phyloP scores from a whole-genome alignment of 2,113 vertebrate species.

The Pipra filicauda region DNA sequence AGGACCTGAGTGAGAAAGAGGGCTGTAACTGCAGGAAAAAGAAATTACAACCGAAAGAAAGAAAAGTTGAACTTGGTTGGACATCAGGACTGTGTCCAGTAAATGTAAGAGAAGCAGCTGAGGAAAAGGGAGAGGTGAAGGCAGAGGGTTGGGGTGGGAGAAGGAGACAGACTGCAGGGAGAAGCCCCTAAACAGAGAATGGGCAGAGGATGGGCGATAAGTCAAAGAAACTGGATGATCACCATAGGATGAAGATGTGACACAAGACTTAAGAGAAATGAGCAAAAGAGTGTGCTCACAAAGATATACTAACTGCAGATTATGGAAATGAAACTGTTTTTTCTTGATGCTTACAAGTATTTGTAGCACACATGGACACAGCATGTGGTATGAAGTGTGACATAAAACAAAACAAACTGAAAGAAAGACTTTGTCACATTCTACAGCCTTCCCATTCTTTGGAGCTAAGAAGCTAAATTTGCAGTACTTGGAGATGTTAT shows the following conservation, averaged over 20 bases:
- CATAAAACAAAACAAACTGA: neutral
- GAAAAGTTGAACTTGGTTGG: neutral
- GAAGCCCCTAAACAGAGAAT: neutral
- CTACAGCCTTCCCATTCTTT: neutral
- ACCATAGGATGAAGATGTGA: neutral
- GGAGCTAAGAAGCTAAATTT: neutral
- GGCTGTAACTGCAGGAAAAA: neutral
- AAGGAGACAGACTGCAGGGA: neutral
- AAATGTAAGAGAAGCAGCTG: neutral
- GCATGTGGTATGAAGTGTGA: neutral
- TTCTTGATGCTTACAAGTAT: neutral
- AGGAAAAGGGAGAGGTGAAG: neutral
- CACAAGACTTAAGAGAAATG: neutral
- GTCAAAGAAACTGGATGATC: neutral
- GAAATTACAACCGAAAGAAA: neutral
- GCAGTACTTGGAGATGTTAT: neutral
- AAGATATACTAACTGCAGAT: neutral
- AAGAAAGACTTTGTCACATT: neutral
- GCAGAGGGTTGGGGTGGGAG: neutral
- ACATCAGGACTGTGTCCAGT: neutral
- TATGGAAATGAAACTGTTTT: neutral
- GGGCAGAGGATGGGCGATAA: neutral
- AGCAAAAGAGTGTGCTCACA: neutral
- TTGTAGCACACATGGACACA: neutral
- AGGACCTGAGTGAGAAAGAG: neutral